These are phyloP conservation scores for Galeruca laticollis DNA, from an alignment of 2,888 invertebrate genomes.

Conservation along the genomic window DNA sequence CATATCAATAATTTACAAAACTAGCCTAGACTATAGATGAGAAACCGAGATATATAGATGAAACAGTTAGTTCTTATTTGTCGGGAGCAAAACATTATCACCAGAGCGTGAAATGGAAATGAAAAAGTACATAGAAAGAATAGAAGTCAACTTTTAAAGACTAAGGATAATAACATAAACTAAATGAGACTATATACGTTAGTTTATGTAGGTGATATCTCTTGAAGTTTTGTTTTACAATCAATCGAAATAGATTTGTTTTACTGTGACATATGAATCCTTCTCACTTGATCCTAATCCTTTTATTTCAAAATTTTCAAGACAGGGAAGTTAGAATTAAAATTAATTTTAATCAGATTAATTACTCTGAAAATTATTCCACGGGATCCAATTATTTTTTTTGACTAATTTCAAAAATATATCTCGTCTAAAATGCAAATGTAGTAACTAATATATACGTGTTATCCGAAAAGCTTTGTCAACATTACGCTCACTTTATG, in stretches of 20 bases:
- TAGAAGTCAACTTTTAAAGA: not conserved
- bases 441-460: slow-evolving; percentile 19
- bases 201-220: too few species aligned
- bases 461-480: slow-evolving; percentile 30
- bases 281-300: too few species aligned
- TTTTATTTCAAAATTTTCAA: too few species aligned
- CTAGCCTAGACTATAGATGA: slow-evolving; percentile 7
- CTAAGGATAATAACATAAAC: not conserved
- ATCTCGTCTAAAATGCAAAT: slow-evolving; percentile 28
- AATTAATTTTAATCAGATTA: too few species aligned
- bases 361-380: too few species aligned
- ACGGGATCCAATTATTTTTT: not conserved
- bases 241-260: too few species aligned
- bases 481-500: slow-evolving; percentile 33
- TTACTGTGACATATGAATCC: too few species aligned
- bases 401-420: not conserved
- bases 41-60: slow-evolving; percentile 28
- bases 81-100: slow-evolving; percentile 25
- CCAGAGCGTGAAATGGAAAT: slow-evolving; percentile 32
- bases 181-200: too few species aligned
- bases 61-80: slow-evolving; percentile 39
- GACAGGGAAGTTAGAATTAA: too few species aligned
- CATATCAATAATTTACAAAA: not conserved
- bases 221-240: too few species aligned
- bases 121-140: not conserved